phyloP scores from a whole-genome alignment of 2,113 vertebrate genomes.

The Crotalus horridus region DNA sequence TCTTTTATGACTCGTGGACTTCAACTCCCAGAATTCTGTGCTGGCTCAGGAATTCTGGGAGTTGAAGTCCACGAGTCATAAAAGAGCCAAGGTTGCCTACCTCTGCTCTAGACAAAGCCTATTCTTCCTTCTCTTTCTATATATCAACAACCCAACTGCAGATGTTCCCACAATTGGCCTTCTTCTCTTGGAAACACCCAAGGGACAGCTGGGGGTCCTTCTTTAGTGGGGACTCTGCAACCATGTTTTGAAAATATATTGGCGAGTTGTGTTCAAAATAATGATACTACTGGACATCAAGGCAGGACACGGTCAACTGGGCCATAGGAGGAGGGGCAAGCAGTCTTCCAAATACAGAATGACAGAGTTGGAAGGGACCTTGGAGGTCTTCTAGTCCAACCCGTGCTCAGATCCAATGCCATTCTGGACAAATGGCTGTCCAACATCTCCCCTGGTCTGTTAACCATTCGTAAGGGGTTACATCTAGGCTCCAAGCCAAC shows the following conservation, averaged over 20 bases:
- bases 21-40: too few relatives aligned
- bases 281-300: not conserved
- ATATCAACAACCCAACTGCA: not conserved
- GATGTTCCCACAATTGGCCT: not conserved
- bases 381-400: not conserved
- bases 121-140: not conserved
- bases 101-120: too few relatives aligned
- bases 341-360: too few relatives aligned
- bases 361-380: not conserved
- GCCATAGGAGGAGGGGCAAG: too few relatives aligned
- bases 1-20: too few relatives aligned
- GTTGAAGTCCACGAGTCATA: too few relatives aligned
- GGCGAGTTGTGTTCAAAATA: not conserved
- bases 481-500: not conserved
- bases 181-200: not conserved
- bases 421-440: not conserved
- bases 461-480: not conserved
- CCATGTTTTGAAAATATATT: not conserved
- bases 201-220: too few relatives aligned
- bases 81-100: too few relatives aligned
- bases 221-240: not conserved
- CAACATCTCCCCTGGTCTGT: not conserved
- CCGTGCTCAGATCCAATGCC: too few relatives aligned
- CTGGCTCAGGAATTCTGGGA: too few relatives aligned
- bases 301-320: not conserved